Conservation (phyloP, 1,140 invertebrate species). For the Gryon sp. region DNA sequence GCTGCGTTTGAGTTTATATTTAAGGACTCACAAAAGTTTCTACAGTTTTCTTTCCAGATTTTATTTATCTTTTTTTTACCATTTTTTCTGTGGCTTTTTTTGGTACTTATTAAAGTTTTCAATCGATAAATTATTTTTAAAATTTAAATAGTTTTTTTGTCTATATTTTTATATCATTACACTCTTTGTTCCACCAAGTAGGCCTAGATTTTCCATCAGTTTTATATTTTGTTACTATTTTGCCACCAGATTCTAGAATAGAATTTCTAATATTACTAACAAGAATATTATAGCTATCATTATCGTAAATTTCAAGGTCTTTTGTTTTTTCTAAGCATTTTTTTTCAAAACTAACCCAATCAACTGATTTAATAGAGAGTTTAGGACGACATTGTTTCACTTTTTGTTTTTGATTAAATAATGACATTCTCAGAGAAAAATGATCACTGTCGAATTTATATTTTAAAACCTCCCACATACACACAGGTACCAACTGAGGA, state of each 20-base stretch:
- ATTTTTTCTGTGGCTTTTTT: background rate
- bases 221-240: background rate
- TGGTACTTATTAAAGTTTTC: background rate
- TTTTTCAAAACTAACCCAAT: background rate
- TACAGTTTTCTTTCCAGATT: background rate
- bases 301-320: background rate
- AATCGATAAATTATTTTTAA: background rate
- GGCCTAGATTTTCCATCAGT: background rate
- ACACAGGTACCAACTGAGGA: too few relatives aligned
- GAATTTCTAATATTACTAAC: background rate
- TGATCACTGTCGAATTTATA: too few relatives aligned
- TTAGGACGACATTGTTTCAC: too few relatives aligned
- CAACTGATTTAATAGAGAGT: too few relatives aligned
- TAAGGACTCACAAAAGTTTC: background rate
- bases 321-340: background rate
- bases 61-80: background rate
- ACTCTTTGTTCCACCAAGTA: background rate
- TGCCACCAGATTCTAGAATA: background rate
- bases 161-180: background rate
- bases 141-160: background rate
- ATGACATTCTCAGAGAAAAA: too few relatives aligned
- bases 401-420: too few relatives aligned
- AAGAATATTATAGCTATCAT: background rate
- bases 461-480: too few relatives aligned
- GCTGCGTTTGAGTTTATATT: background rate